Evolutionary conservation across 2,888 invertebrate genomes (phyloP).

Genomic region (Toxonevra muliebris): DNA sequence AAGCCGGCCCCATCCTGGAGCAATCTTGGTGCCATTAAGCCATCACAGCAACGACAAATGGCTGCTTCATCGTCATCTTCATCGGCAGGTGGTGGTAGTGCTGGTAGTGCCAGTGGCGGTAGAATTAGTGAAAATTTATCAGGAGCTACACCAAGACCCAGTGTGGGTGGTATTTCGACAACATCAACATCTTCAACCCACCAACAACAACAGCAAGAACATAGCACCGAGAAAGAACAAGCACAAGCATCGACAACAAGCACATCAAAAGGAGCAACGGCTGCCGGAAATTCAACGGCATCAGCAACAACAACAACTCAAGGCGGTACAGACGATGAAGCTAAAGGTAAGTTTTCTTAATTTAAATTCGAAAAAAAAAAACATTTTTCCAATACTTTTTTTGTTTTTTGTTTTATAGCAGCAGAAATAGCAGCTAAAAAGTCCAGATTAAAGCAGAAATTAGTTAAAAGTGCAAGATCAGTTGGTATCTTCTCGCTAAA

Average conservation of each 20-base stretch:
- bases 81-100: conserved; percentile 49
- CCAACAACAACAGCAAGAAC: conserved; percentile 37
- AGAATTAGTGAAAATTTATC: conserved; percentile 21
- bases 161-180: conserved; percentile 58
- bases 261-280: conserved; percentile 28
- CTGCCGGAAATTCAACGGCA: conserved; percentile 41
- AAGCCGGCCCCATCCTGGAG: conserved; percentile 71
- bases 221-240: conserved; percentile 22
- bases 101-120: conserved; percentile 45
- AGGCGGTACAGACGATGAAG: conserved; percentile 67
- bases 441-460: conserved; percentile 76
- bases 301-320: conserved; percentile 39
- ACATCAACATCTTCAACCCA: conserved; percentile 57
- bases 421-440: conserved; percentile 74
- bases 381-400: conserved; percentile 9
- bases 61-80: conserved; percentile 54
- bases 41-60: conserved; percentile 53
- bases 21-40: conserved; percentile 58
- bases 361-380: conserved; percentile 7
- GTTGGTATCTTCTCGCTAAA: conserved; percentile 88
- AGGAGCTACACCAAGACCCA: conserved; percentile 52
- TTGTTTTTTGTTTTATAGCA: conserved; percentile 46
- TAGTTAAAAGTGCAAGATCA: conserved; percentile 85
- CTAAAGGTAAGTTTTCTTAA: conserved; percentile 66
- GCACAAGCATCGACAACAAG: conserved; percentile 32